Evolutionary conservation across 2,888 invertebrate genomes (phyloP).

Genomic region (Crepidodera aurea): DNA sequence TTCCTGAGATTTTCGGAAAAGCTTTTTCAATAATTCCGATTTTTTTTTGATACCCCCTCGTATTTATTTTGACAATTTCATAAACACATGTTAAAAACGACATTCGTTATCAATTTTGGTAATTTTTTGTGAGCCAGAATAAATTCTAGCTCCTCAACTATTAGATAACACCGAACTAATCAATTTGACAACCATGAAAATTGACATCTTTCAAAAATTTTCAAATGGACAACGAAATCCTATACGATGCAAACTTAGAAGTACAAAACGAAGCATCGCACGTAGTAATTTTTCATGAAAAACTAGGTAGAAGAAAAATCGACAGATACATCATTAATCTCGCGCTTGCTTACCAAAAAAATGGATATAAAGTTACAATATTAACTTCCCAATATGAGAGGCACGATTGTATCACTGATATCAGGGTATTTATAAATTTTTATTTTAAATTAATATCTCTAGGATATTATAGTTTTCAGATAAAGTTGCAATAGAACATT

Average conservation of each 20-base stretch:
- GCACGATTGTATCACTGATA: slow-evolving; percentile 48
- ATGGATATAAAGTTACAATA: slow-evolving; percentile 53
- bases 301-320: slow-evolving; percentile 50
- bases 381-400: slow-evolving; percentile 50
- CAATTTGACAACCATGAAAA: too few species aligned
- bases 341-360: slow-evolving; percentile 50
- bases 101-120: too few species aligned
- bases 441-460: background rate
- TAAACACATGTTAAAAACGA: too few species aligned
- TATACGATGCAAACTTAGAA: slow-evolving; percentile 14
- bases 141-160: too few species aligned
- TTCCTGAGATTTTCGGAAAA: too few species aligned
- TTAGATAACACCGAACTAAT: too few species aligned
- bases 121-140: too few species aligned
- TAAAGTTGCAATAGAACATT: slow-evolving; percentile 46
- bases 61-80: too few species aligned
- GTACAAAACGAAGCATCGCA: slow-evolving; percentile 34
- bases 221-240: slow-evolving; percentile 34
- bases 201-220: slow-evolving; percentile 31
- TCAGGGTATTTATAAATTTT: slow-evolving; percentile 47
- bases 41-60: too few species aligned
- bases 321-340: slow-evolving; percentile 55
- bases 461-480: slow-evolving; percentile 43
- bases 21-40: too few species aligned
- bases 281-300: slow-evolving; percentile 54